Evolutionary conservation across 1,140 invertebrate species (phyloP), one percentile per base, ranked within the genome.

Genomic region (Macrotrachela quadricornifera): DNA sequence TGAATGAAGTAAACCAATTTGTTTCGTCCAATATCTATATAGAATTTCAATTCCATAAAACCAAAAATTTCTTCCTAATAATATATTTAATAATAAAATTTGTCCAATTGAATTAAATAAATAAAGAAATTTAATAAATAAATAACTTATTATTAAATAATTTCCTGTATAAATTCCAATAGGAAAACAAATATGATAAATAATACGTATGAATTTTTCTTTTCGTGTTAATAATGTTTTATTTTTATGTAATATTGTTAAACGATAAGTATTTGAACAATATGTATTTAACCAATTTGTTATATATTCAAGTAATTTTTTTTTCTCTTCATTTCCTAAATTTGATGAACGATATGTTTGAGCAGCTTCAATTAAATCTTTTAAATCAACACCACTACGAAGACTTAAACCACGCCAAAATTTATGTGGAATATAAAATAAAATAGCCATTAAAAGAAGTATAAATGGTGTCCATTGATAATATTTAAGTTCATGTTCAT

Each of bases 121-220:
- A 56, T 72, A 75, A 1, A 75, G 58, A 9, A 73, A 43, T 56
- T 74, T 74, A 37, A 70, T 65, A 51, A 70, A 64, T 39, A 74
- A 61, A 58, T 75, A 75, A 8, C 73, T 59, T 9, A 64, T 63
- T 0, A 66, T 65, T 9, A 74, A 61, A 58, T 67, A 74, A 39
- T 68, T 67, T 38, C 73, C 73, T 17, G 65, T 64, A 17, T 63
- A 59, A 15, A 64, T 60, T 6, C 62, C 63, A 15, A 44, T 46
- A 15, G 44, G 44, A 17, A 44, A 53, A 10, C 66, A 45, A 8
- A 30, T 9, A 51, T 51, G 21, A 30, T 30, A 8, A 4, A 2
- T 8, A 30, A 30, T 30, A 30, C 21, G 21, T 4, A 30, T 30
- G 2, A 30, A 30, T 30, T 30, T 30, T 8, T 2, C 21, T 30